Evolutionary conservation across 1,140 invertebrate species (phyloP).

Genomic region (Euglossa dilemma): DNA sequence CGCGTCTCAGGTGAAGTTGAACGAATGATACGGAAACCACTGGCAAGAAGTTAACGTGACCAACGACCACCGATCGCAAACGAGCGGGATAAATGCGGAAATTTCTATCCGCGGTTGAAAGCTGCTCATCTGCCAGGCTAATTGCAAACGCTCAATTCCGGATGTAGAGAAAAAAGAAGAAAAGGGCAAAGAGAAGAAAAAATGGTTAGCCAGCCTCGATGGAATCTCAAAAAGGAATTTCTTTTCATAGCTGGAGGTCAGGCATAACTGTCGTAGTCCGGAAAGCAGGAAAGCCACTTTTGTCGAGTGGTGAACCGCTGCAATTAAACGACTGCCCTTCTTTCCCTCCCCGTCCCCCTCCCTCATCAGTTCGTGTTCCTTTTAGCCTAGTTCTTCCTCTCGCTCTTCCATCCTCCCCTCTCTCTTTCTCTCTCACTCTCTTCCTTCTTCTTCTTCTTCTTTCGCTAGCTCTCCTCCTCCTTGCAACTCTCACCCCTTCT

Average conservation of each 20-base stretch:
- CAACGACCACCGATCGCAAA: background rate
- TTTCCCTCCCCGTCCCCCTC: background rate
- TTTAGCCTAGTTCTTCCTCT: constrained; percentile 18
- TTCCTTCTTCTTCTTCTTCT: constrained; percentile 4
- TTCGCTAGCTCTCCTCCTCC: background rate
- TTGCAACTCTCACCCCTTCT: constrained; percentile 7
- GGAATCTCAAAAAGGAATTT: constrained; percentile 42
- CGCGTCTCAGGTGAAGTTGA: too few relatives aligned
- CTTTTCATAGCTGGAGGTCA: constrained; percentile 42
- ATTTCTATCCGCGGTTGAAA: background rate
- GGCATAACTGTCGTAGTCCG: constrained; percentile 47
- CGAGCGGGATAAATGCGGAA: background rate
- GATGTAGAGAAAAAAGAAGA: background rate
- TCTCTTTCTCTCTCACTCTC: background rate
- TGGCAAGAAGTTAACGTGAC: background rate
- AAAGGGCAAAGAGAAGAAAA: background rate
- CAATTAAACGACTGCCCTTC: constrained; percentile 62
- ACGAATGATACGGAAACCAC: too few relatives aligned
- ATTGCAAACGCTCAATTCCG: constrained; percentile 36
- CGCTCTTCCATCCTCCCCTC: background rate
- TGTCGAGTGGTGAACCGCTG: constrained; percentile 61
- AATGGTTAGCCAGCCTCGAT: constrained; percentile 39
- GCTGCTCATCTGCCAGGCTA: background rate
- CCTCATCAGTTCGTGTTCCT: background rate
- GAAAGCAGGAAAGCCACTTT: constrained; percentile 60